A percentile compares a stretch with the other conserved stretches of the same genome.
These are phyloP conservation scores for Acrocephalus kingi DNA, from an alignment of 2,113 vertebrate species.

Conservation along the genomic window DNA sequence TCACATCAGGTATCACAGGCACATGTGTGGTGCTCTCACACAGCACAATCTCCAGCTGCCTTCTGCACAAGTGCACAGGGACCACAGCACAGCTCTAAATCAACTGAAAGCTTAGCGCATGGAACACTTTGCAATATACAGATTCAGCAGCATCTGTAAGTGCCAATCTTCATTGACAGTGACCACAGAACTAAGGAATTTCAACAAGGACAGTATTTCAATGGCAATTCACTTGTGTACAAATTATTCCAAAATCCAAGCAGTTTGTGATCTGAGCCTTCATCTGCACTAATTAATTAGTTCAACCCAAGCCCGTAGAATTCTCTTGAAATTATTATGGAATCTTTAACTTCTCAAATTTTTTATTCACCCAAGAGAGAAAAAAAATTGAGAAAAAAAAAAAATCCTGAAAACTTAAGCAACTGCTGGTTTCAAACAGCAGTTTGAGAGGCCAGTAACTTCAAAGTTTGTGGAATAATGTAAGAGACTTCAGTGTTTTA, in stretches of 20 bases:
- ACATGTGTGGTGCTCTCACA: accelerated
- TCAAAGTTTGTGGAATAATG: background rate
- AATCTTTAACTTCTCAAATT: background rate
- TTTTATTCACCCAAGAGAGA: background rate
- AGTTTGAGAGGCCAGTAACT: background rate
- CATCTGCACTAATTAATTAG: background rate
- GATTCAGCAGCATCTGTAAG: background rate
- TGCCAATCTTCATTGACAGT: background rate
- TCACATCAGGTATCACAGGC: background rate
- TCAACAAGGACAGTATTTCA: background rate
- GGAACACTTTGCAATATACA: background rate
- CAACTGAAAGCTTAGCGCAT: background rate
- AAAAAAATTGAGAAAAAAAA: background rate
- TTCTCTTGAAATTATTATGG: background rate
- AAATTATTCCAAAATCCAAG: background rate
- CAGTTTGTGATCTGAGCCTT: background rate
- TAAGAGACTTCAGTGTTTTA: background rate
- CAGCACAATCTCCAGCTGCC: background rate
- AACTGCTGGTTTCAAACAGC: background rate
- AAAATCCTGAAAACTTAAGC: background rate
- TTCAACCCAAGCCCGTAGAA: background rate
- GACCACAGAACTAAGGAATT: background rate
- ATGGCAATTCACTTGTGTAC: background rate
- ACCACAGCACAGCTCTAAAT: accelerated
- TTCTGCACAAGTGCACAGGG: accelerated